Base-by-base conservation (phyloP, 1,140 invertebrate genomes). In the Aricia agestis region DNA sequence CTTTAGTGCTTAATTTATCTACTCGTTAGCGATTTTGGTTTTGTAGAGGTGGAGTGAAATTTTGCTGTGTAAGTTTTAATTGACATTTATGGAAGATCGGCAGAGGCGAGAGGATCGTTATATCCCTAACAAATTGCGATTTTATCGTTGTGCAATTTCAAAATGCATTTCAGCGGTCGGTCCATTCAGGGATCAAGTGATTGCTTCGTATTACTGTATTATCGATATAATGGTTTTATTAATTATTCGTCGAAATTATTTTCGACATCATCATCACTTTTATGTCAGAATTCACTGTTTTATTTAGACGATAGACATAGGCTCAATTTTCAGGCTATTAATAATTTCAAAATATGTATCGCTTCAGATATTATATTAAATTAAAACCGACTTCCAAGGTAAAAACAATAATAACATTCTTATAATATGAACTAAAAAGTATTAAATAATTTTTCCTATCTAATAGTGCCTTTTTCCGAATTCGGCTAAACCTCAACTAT, bases 91-190 rank as follows among this genome's bases (percentile, higher is more conserved):
- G 45, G 45, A 52, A 52, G 45, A 52, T 52, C 45, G 13, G 45
- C 10, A 52, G 45, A 52, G 45, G 45, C 45, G 45, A 15, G 45
- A 52, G 45, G 45, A 52, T 52, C 45, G 45, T 52, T 52, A 52
- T 52, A 52, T 15, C 45, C 45, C 45, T 52, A 52, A 52, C 45
- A 52, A 52, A 52, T 52, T 52, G 13, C 45, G 45, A 52, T 52
- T 52, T 52, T 52, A 52, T 52, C 45, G 45, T 52, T 52, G 45
- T 52, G 45, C 45, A 52, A 52, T 52, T 52, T 52, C 45, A 52
- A 52, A 52, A 52, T 52, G 45, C 45, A 52, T 52, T 52, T 52
- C 45, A 52, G 45, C 45, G 45, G 45, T 52, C 45, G 9, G 45
- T 52, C 45, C 45, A 52, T 52, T 52, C 45, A 52, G 45, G 45